Evolutionary conservation across 2,797 vertebrate species (phyloP).

Genomic region (Tauraco hartlaubi): DNA sequence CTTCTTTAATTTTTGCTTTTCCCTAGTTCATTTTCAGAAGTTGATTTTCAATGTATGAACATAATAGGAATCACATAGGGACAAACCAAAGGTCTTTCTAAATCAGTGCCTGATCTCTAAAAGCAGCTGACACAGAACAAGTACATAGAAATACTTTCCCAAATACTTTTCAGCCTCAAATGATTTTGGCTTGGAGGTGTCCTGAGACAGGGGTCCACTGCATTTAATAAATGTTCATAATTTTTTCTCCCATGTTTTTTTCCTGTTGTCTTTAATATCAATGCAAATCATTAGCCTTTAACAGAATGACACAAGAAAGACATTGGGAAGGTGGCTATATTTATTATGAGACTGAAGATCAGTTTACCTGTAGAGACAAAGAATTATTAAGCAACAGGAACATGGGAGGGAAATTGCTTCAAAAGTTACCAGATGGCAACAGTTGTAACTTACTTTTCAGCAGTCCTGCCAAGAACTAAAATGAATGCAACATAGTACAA

Average conservation of each 20-base stretch:
- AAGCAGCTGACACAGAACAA: neutral
- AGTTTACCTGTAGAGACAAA: neutral
- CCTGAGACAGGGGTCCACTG: neutral
- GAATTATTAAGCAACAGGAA: neutral
- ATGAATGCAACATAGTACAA: neutral
- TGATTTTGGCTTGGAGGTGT: neutral
- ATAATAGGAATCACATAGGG: neutral
- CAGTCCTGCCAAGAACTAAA: conserved; percentile 14
- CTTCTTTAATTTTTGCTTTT: conserved; percentile 48
- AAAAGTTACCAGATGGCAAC: conserved; percentile 68
- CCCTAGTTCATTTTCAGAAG: conserved; percentile 31
- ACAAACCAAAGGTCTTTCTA: conserved; percentile 13
- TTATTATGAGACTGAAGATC: neutral
- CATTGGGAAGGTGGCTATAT: neutral
- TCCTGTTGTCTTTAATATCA: neutral
- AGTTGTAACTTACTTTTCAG: conserved; percentile 50
- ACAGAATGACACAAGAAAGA: neutral
- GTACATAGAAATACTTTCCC: neutral
- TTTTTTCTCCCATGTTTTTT: neutral
- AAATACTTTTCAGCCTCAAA: neutral
- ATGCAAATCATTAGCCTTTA: neutral
- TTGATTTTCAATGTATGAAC: conserved; percentile 4
- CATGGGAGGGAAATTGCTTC: neutral
- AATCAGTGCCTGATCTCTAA: neutral
- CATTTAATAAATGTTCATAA: neutral